A percentile compares a stretch with the other conserved stretches of the same genome.
phyloP scores from a whole-genome alignment of 1,140 invertebrate genomes.

The Eupristina koningsbergeri region DNA sequence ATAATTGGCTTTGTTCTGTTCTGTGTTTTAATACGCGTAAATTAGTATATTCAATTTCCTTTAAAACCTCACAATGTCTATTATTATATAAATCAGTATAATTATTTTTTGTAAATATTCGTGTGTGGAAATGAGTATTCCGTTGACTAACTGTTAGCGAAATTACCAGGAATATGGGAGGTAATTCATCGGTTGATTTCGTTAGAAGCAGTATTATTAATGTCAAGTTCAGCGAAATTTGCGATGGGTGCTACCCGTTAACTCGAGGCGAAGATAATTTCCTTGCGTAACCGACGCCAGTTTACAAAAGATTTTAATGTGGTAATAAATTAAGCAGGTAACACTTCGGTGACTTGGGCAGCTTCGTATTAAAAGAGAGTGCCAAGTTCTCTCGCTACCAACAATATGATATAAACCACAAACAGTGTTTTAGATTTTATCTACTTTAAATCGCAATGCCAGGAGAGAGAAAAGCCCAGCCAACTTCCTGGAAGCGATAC shows the following conservation, averaged over 20 bases:
- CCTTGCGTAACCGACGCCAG: background rate
- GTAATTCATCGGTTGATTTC: background rate
- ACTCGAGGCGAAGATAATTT: background rate
- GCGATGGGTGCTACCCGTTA: background rate
- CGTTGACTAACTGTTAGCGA: background rate
- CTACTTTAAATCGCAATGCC: background rate
- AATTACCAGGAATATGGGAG: background rate
- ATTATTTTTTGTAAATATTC: background rate
- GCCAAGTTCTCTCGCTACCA: background rate
- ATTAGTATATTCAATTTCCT: background rate
- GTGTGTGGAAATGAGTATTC: background rate
- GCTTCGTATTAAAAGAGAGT: background rate
- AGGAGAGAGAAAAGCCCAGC: background rate
- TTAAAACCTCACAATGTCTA: background rate
- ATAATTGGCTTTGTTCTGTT: background rate
- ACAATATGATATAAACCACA: background rate
- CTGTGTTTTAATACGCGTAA: background rate
- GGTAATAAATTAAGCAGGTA: background rate
- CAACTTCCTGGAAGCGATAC: background rate
- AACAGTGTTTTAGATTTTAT: background rate
- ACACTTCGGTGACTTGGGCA: background rate
- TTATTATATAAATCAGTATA: constrained; percentile 11
- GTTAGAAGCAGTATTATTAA: background rate
- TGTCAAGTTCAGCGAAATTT: constrained; percentile 11
- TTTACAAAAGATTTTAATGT: background rate